These are phyloP conservation scores for Melanotaenia maccullochi DNA, from an alignment of 2,797 vertebrate species.

Conservation along the genomic window DNA sequence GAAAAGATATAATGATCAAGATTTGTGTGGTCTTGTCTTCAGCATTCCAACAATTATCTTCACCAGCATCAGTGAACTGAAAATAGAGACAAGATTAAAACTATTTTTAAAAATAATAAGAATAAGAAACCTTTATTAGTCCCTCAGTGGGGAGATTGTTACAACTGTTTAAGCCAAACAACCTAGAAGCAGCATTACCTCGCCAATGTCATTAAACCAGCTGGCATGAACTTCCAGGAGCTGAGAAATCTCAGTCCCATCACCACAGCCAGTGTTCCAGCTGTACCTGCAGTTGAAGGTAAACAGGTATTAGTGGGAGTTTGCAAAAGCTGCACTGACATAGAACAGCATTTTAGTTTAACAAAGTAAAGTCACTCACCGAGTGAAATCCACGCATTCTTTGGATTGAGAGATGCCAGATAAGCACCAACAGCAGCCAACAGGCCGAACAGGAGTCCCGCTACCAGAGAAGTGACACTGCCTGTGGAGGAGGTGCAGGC, in stretches of 20 bases:
- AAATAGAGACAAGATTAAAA: conserved; percentile 14
- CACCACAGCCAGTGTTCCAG: conserved; percentile 86
- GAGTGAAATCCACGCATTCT: conserved; percentile 88
- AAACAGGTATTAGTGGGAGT: neutral
- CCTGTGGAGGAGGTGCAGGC: conserved; percentile 73
- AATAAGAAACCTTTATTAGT: no score
- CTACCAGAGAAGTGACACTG: conserved; percentile 87
- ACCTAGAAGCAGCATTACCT: conserved; percentile 78
- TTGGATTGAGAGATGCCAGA: conserved; percentile 87
- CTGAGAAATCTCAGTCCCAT: conserved; percentile 93
- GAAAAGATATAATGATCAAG: conserved; percentile 36
- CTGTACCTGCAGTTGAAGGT: conserved; percentile 78
- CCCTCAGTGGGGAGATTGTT: no score
- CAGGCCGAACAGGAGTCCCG: conserved; percentile 90
- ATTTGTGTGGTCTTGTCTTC: conserved; percentile 66
- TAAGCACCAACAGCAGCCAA: conserved; percentile 89
- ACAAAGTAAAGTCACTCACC: conserved; percentile 78
- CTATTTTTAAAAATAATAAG: neutral
- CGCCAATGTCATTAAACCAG: conserved; percentile 88
- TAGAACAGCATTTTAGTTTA: neutral
- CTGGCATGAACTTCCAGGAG: conserved; percentile 93
- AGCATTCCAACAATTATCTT: conserved; percentile 81
- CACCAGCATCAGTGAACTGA: conserved; percentile 89
- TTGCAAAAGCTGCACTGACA: neutral
- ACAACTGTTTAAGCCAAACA: neutral